Conservation (phyloP, 2,113 vertebrate species). For the Shinisaurus crocodilurus region DNA sequence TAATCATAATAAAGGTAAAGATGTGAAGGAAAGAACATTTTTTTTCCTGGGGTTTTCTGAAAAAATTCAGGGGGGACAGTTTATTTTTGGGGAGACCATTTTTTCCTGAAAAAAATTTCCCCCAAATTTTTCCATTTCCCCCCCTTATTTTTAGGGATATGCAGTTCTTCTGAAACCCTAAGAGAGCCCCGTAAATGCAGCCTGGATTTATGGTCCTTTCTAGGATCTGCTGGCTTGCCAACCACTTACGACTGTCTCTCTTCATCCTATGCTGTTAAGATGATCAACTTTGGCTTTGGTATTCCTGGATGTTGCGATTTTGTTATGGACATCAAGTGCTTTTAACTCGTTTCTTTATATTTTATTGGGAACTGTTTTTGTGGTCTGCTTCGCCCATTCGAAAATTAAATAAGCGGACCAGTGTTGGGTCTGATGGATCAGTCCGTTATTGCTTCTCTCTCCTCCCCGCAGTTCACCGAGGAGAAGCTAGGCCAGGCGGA, state of each 20-base stretch:
- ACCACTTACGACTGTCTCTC: background rate
- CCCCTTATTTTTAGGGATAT: too few relatives aligned
- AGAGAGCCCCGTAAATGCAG: background rate
- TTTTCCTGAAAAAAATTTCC: too few relatives aligned
- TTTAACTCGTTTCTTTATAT: background rate
- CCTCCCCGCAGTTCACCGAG: slow-evolving; percentile 87
- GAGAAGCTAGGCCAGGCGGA: slow-evolving; percentile 95
- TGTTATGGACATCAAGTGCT: background rate
- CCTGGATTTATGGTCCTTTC: background rate
- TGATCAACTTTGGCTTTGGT: background rate
- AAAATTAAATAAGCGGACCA: background rate
- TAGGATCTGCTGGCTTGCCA: background rate
- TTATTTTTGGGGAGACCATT: too few relatives aligned
- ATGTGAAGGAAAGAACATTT: too few relatives aligned
- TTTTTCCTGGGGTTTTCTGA: too few relatives aligned
- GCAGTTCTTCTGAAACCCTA: background rate
- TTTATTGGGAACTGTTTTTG: background rate
- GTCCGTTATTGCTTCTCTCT: background rate
- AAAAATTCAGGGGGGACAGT: too few relatives aligned
- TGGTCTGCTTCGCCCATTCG: background rate
- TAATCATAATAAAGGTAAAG: too few relatives aligned
- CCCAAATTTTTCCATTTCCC: too few relatives aligned
- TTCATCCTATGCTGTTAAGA: background rate
- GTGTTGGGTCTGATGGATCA: too few relatives aligned
- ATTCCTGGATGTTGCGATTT: background rate